Evolutionary conservation across 2,113 vertebrate genomes (phyloP).

Genomic region (Stomatorhinus ivindoensis): DNA sequence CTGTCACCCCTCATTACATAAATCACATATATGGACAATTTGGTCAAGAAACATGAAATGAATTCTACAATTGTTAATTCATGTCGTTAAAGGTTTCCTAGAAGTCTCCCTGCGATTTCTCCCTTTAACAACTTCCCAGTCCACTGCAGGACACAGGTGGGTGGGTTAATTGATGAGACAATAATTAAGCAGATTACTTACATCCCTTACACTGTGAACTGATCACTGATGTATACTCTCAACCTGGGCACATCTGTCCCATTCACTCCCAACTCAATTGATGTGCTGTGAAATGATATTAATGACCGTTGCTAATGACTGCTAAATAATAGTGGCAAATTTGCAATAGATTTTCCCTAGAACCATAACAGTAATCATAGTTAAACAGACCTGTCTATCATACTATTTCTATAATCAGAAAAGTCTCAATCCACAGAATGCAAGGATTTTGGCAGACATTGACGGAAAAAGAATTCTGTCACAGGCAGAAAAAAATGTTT

Average conservation of each 20-base stretch:
- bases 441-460: neutral
- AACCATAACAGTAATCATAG: neutral
- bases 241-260: slow-evolving; percentile 44
- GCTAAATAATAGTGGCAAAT: neutral
- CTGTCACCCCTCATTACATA: neutral
- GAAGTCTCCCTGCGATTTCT: neutral
- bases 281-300: neutral
- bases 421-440: neutral
- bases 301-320: neutral
- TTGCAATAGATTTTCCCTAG: neutral
- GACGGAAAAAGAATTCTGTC: neutral
- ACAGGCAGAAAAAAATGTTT: neutral
- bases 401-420: neutral
- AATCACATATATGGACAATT: neutral
- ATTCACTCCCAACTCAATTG: neutral
- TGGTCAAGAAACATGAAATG: neutral
- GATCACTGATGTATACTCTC: slow-evolving; percentile 50
- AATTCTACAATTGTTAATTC: neutral
- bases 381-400: neutral
- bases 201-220: slow-evolving; percentile 60
- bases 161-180: slow-evolving; percentile 48
- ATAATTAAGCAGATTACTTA: slow-evolving; percentile 45
- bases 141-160: slow-evolving; percentile 32
- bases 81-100: neutral
- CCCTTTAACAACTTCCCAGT: slow-evolving; percentile 18